phyloP scores from a whole-genome alignment of 1,140 invertebrate species.

The Ceratina australensis region DNA sequence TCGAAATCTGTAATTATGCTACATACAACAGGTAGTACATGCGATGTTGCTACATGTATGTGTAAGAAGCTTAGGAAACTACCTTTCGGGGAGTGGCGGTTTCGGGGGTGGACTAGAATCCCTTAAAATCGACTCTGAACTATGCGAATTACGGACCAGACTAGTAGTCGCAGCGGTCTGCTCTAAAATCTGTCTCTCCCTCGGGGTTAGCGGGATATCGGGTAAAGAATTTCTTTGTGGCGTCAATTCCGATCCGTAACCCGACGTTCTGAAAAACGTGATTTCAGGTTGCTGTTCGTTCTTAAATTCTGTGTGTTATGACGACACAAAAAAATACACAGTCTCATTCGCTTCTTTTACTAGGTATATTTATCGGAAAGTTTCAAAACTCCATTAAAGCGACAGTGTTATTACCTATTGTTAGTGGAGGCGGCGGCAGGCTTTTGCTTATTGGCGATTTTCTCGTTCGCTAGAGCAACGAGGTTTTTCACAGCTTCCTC shows the following conservation, averaged over 20 bases:
- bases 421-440: slow-evolving; percentile 72
- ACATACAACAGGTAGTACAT: not conserved
- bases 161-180: slow-evolving; percentile 80
- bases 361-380: not conserved
- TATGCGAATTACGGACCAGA: slow-evolving; percentile 85
- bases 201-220: slow-evolving; percentile 91
- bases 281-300: slow-evolving; percentile 15
- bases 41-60: not conserved
- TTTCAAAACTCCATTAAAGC: not conserved
- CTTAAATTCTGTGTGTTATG: slow-evolving; percentile 1
- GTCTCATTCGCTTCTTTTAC: not conserved
- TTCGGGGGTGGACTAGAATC: slow-evolving; percentile 89
- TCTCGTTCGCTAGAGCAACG: slow-evolving; percentile 83
- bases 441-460: slow-evolving; percentile 82
- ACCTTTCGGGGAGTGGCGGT: slow-evolving; percentile 90
- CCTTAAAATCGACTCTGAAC: slow-evolving; percentile 86
- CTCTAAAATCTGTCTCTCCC: slow-evolving; percentile 85
- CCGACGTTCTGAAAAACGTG: slow-evolving; percentile 70
- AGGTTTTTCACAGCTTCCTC: slow-evolving; percentile 89
- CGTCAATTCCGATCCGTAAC: slow-evolving; percentile 74
- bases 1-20: too few relatives aligned
- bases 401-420: slow-evolving; percentile 73
- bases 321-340: slow-evolving; percentile 17
- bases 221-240: slow-evolving; percentile 85
- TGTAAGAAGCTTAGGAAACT: slow-evolving; percentile 44